Conservation (phyloP, 2,888 invertebrate species). For the Neuroscelio doddi region DNA sequence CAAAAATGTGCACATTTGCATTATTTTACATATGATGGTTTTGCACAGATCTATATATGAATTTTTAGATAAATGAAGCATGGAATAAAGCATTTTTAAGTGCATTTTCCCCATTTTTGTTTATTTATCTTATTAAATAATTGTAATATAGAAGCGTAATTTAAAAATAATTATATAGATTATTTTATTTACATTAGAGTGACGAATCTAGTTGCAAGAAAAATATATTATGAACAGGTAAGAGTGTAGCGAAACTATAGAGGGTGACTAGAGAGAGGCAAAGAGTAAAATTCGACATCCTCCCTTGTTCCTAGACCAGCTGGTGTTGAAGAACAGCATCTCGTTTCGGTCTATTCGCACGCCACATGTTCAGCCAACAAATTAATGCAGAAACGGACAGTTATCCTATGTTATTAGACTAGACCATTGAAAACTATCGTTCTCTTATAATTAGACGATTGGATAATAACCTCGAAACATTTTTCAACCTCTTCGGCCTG, state of each 20-base stretch:
- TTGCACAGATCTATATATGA: no score
- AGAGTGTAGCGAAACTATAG: no score
- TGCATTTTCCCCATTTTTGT: no score
- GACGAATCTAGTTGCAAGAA: background rate
- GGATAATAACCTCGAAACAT: constrained; percentile 46
- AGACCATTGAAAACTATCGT: constrained; percentile 56
- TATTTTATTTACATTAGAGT: background rate
- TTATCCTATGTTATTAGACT: constrained; percentile 59
- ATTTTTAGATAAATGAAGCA: no score
- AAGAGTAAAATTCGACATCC: constrained; percentile 3
- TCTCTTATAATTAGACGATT: constrained; percentile 61
- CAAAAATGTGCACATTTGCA: no score
- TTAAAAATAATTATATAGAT: background rate
- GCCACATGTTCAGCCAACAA: constrained; percentile 67
- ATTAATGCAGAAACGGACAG: constrained; percentile 64
- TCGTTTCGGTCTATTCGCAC: constrained; percentile 67
- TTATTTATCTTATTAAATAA: no score
- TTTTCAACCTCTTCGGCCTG: constrained; percentile 9
- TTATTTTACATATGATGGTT: no score
- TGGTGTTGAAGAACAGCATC: constrained; percentile 58
- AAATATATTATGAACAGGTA: no score
- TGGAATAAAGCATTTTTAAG: no score
- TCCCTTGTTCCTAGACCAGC: constrained; percentile 66
- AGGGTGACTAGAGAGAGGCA: constrained; percentile 1
- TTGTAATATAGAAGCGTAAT: no score